Base-by-base conservation (phyloP, 2,113 vertebrate genomes). In the Syrrhaptes paradoxus region DNA sequence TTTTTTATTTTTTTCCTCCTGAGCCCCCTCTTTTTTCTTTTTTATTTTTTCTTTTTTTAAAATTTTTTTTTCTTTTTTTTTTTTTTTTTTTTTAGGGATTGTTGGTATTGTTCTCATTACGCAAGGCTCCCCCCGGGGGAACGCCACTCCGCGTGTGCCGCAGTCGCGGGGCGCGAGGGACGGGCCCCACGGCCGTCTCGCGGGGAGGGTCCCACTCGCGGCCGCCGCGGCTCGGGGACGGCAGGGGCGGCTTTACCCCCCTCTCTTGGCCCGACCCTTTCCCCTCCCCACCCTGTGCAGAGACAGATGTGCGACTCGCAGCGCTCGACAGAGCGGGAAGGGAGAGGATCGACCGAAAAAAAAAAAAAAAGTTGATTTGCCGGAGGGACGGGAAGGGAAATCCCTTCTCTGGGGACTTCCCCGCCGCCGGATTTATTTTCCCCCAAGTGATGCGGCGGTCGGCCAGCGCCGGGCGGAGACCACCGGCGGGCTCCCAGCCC, bases 391-490 rank as follows among this genome's bases (percentile, higher is more conserved):
- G 75, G 81, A 90, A 89, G 90, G 80, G 95, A 94, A 97, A 95
- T 96, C 94, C 70, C 89, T 96, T 79, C 89, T 41, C 92, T 79
- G 51, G 79, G 93, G 91, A 84, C 25, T 45, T 86, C 96, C 78
- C 51, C 74, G 82, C 88, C 46, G 71, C 78, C 36, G 26, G 88
- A 72, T 59, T 90, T 78, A 41, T 96, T 92, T 97, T 90, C 91
- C 95, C 96, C 92, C 85, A 95, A 97, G 96, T 87, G 85, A 97
- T n/a, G 77, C 62, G 32, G 43, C 22, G 82, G 88, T 46, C 83
- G 17, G 43, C 36, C 70, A 77, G 72, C 36, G 68, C 46, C 65
- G 81, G 91, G 78, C 22, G 68, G 88, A 97, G 87, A 92, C 90
- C 75, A 94, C 34, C 32, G 87, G 51, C 51, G 67, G 74, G n/a